These are phyloP conservation scores for Onychomys arenicola DNA, from an alignment of 2,797 vertebrate genomes.

Conservation along the genomic window DNA sequence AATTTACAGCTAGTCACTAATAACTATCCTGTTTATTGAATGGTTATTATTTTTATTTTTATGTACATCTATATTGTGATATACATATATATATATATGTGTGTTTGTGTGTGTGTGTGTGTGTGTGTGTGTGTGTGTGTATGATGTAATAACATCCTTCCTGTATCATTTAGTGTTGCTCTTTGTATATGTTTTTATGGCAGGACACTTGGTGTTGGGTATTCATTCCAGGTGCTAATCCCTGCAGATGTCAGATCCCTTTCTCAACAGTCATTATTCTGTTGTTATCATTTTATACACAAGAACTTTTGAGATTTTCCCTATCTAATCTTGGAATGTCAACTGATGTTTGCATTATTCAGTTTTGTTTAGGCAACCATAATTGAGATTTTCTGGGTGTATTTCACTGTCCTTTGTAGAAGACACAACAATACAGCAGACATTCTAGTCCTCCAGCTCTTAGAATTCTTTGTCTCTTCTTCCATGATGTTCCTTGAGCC, in stretches of 20 bases:
- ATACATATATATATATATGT: neutral
- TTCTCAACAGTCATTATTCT: neutral
- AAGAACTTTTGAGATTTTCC: neutral
- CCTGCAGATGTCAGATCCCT: neutral
- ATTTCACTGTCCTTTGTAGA: neutral
- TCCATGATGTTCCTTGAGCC: too few species aligned
- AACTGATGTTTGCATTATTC: neutral
- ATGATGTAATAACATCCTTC: neutral
- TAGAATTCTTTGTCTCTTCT: too few species aligned
- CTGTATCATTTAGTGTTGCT: neutral
- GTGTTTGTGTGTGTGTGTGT: neutral
- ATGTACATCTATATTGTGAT: neutral
- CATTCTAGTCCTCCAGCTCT: neutral
- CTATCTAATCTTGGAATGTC: too few species aligned
- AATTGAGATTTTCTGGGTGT: too few species aligned
- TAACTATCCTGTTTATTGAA: neutral
- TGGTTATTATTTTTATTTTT: neutral
- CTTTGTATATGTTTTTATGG: neutral
- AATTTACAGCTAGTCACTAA: neutral
- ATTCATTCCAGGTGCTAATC: neutral
- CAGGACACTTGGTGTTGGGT: too few species aligned
- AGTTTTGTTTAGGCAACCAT: too few species aligned
- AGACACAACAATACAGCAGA: neutral
- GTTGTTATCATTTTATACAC: neutral
- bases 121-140: neutral